Base-by-base conservation (phyloP, 2,113 vertebrate species). In the Ctenomys sociabilis region DNA sequence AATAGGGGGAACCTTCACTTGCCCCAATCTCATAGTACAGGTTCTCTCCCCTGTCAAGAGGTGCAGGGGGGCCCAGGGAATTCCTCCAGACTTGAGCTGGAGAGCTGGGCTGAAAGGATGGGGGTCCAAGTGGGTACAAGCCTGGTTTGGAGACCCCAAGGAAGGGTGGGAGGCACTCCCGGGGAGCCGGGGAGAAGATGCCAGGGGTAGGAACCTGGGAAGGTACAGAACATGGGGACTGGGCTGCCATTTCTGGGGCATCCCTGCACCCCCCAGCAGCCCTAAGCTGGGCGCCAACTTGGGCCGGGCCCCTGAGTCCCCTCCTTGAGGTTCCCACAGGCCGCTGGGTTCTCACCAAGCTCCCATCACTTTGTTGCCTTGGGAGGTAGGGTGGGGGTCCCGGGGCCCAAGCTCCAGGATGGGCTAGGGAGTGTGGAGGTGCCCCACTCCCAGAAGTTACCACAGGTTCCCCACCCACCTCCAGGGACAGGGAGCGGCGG, bases 11-110 rank as follows among this genome's bases (percentile, higher is more conserved):
- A 32, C 96, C 97, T 49, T 98, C 97, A 5, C 96, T 94, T 0
- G 95, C 82, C 90, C 98, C 97, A 0, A 99, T 99, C 96, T 99
- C 99, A 30, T 98, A 99, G 95, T 99, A 99, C n/a, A 99, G 98
- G 92, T 98, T 99, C 77, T 99, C 98, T 40, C 97, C 97, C 94
- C 98, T 87, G 95, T 97, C 95, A 9, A 97, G 93, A 32, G 70
- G 93, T 64, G 95, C 87, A 49, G 97, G 80, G 7, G 96, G 57
- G 4, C 97, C 96, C 37, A 93, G 73, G 45, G 96, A 90, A 84
- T 73, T 97, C 93, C 70, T 97, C 96, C 95, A 97, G 96, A 91
- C 93, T 4, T 96, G 97, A 52, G 97, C 98, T 5, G 95, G 98
- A 9, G 98, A 98, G 49, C 94, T 98, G 59, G 97, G 98, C 88